Base-by-base conservation (phyloP, 2,888 invertebrate species). In the Ectemnius cavifrons region DNA sequence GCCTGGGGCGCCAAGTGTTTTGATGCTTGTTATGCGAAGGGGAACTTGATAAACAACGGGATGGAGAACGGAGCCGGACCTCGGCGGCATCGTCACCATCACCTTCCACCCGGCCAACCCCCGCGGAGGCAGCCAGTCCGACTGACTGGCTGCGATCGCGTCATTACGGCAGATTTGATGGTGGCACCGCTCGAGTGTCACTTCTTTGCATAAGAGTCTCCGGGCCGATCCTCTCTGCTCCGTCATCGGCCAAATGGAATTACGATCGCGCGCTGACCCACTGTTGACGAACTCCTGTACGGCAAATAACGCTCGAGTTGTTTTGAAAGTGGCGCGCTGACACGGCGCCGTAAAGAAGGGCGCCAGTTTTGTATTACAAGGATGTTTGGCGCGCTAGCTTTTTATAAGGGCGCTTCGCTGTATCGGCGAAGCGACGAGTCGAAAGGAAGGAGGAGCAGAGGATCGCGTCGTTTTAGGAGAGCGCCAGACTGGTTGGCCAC, bases 1-100 rank as follows among this genome's bases (percentile, higher is more conserved):
- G 80, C 75, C 80, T 80, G 86, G 84, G 87, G 88, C 86, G 88
- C 87, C 87, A 86, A 86, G 84, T 87, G 85, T 87, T 88, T 89
- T 86, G 87, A 87, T 87, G 85, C 87, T 86, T 85, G 85, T 85
- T 82, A 85, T 81, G 80, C 79, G 83, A 83, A 78, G 84, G 85
- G 85, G 84, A 82, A 72, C 79, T 80, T 80, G 85, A 86, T 86
- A 85, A 86, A 86, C 86, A 86, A 84, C 82, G 79, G 81, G 82
- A 74, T 77, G 83, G 80, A 81, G 82, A 83, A 81, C 79, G 81
- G 72, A 77, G 79, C 76, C 68, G 79, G 82, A 82, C 85, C 74
- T 77, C 79, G 81, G 0, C 8, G 81, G 37, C 37, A 78, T 81
- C 73, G 77, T 82, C 77, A 78, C 80, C 83, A 77, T 79, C 78